phyloP scores from a whole-genome alignment of 2,888 invertebrate species.

The Tubulanus polymorphus region DNA sequence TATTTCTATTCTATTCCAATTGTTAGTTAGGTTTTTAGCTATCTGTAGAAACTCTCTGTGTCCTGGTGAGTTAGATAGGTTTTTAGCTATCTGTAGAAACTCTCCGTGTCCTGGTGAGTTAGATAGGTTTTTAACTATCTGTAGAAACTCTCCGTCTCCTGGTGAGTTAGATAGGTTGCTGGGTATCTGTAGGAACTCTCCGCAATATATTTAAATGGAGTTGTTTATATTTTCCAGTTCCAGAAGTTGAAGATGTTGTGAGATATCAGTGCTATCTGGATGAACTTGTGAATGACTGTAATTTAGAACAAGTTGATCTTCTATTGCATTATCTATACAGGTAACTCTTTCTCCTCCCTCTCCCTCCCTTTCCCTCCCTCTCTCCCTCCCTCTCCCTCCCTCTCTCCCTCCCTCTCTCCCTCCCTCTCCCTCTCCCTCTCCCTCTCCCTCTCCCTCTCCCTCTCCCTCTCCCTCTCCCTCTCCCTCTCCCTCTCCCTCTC shows the following conservation, averaged over 20 bases:
- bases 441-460: neutral
- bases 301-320: conserved; percentile 37
- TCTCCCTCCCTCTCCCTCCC: neutral
- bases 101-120: no score
- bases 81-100: no score
- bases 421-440: neutral
- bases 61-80: no score
- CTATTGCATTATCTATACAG: conserved; percentile 37
- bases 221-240: conserved; percentile 40
- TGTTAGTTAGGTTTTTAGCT: no score
- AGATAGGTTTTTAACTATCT: no score
- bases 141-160: no score
- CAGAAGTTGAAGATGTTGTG: conserved; percentile 63
- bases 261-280: conserved; percentile 62
- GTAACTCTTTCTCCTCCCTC: conserved; percentile 20
- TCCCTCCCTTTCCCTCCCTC: no score
- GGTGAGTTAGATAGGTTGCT: neutral
- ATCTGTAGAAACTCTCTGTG: no score
- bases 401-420: neutral
- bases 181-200: neutral
- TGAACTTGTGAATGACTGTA: conserved; percentile 29
- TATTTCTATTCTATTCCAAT: no score
- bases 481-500: neutral
- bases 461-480: conserved; percentile 1
- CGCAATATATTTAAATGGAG: neutral